phyloP scores from a whole-genome alignment of 1,140 invertebrate species.

The Achroia grisella region DNA sequence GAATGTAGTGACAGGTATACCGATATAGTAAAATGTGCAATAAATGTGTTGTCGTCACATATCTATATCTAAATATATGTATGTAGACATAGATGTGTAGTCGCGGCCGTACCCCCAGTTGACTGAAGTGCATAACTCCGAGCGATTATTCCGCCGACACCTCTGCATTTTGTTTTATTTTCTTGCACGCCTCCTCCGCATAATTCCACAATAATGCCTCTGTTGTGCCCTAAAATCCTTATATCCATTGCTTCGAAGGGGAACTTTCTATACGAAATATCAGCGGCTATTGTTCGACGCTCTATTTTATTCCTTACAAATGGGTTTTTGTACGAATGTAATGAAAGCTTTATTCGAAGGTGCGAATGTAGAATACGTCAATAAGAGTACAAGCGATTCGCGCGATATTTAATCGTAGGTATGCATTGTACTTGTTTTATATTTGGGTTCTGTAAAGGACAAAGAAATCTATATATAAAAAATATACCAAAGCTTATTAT shows the following conservation, averaged over 20 bases:
- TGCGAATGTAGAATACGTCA: constrained; percentile 48
- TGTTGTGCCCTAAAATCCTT: constrained; percentile 54
- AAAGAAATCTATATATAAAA: too few species aligned
- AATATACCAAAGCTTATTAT: too few species aligned
- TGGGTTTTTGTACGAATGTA: constrained; percentile 55
- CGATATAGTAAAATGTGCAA: too few species aligned
- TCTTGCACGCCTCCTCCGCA: constrained; percentile 54
- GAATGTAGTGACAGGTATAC: too few species aligned
- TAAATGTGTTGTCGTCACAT: too few species aligned
- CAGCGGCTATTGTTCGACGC: constrained; percentile 50
- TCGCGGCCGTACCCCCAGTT: constrained; percentile 23
- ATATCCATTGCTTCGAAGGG: constrained; percentile 35
- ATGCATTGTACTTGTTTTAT: constrained; percentile 1
- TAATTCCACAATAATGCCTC: constrained; percentile 58
- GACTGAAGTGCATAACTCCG: constrained; percentile 50
- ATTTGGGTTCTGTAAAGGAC: too few species aligned
- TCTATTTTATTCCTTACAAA: constrained; percentile 58
- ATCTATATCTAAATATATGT: background rate
- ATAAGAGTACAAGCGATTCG: constrained; percentile 39
- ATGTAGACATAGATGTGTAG: too few species aligned
- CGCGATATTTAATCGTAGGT: constrained; percentile 21
- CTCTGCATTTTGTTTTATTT: constrained; percentile 66
- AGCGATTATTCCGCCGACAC: constrained; percentile 52
- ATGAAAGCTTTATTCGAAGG: constrained; percentile 67
- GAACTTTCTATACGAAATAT: constrained; percentile 60